Percentiles rank a stretch among this genome's conserved stretches.
These are phyloP conservation scores for Sarcophaga caerulescens DNA, from an alignment of 2,888 invertebrate genomes.

Conservation along the genomic window DNA sequence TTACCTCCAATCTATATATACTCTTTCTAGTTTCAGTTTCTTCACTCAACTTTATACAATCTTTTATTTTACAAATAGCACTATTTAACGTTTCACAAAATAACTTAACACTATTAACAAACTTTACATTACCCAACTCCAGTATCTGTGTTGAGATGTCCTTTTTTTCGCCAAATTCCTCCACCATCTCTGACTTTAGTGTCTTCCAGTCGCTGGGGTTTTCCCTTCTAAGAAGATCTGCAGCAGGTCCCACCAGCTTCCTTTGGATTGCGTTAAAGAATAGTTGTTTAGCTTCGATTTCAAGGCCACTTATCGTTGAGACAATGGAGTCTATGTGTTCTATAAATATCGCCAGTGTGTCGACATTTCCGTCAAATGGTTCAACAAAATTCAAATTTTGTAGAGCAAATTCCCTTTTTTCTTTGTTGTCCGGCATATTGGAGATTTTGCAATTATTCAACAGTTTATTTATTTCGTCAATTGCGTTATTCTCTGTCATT, in stretches of 20 bases:
- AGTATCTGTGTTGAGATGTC: no score
- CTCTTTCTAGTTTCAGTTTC: constrained; percentile 6
- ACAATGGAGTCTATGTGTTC: constrained; percentile 6
- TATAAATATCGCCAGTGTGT: neutral
- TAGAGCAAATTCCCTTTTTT: constrained; percentile 21
- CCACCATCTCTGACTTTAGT: neutral
- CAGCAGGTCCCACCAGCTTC: constrained; percentile 1
- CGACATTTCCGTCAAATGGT: neutral
- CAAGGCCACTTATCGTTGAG: constrained; percentile 18
- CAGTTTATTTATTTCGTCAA: neutral
- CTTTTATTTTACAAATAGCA: constrained; percentile 18
- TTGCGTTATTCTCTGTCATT: neutral
- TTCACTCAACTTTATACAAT: constrained; percentile 14
- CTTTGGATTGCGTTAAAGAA: constrained; percentile 21
- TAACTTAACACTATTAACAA: constrained; percentile 22
- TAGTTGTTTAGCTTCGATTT: no score
- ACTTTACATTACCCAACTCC: constrained; percentile 2
- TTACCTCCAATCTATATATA: no score
- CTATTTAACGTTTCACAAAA: constrained; percentile 24
- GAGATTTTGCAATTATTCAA: neutral
- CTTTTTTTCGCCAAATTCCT: no score
- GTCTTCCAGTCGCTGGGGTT: constrained; percentile 23
- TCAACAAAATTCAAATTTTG: constrained; percentile 20
- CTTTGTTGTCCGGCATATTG: constrained; percentile 25
- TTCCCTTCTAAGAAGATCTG: constrained; percentile 12